A percentile compares a stretch with the other conserved stretches of the same genome.
These are phyloP conservation scores for Labrus mixtus DNA, from an alignment of 2,113 vertebrate species.

Conservation along the genomic window DNA sequence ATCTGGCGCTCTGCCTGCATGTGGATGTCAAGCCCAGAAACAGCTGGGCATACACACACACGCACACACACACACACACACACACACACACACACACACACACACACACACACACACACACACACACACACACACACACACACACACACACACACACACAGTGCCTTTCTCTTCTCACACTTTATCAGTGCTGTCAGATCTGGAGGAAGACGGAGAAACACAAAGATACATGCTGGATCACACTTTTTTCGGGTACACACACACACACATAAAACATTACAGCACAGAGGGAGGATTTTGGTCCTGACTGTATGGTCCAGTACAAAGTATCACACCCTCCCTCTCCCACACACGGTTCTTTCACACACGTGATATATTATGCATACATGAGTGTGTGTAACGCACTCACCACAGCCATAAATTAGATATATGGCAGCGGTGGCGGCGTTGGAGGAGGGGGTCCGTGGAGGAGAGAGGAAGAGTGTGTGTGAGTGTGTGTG, in stretches of 20 bases:
- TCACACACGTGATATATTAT: constrained; percentile 77
- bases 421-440: constrained; percentile 75
- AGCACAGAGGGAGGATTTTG: constrained; percentile 12
- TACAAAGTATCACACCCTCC: constrained; percentile 16
- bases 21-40: constrained; percentile 78
- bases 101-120: constrained; percentile 33
- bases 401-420: constrained; percentile 73
- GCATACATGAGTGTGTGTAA: constrained; percentile 76
- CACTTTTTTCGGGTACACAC: background rate
- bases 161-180: constrained; percentile 21
- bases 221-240: background rate
- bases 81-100: constrained; percentile 32
- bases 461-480: constrained; percentile 5
- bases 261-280: background rate
- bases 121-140: constrained; percentile 3
- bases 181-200: constrained; percentile 32
- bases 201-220: constrained; percentile 23
- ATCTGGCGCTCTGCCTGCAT: constrained; percentile 81
- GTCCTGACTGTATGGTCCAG: constrained; percentile 29
- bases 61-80: constrained; percentile 21
- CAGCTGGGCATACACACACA: constrained; percentile 72
- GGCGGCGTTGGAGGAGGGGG: constrained; percentile 40
- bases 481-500: constrained; percentile 50
- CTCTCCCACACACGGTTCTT: constrained; percentile 48
- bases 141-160: constrained; percentile 43